Conservation (phyloP, 2,113 vertebrate species). For the Lota lota region DNA sequence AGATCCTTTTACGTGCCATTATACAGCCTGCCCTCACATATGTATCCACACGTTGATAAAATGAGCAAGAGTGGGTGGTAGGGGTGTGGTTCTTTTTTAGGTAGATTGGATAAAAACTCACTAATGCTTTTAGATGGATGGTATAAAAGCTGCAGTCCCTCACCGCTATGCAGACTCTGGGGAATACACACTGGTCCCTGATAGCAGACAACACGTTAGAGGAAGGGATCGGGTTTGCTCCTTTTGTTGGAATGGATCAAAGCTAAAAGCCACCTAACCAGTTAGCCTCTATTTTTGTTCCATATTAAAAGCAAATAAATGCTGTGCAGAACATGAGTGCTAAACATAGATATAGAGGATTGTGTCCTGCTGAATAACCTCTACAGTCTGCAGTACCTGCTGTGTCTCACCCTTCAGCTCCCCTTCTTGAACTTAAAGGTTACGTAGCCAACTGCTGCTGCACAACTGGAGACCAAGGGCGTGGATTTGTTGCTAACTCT, state of each 20-base stretch:
- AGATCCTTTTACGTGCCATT: conserved; percentile 47
- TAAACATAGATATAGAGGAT: conserved; percentile 25
- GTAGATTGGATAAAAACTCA: conserved; percentile 64
- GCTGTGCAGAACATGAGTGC: conserved; percentile 37
- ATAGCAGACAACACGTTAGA: conserved; percentile 60
- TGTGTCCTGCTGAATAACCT: conserved; percentile 2
- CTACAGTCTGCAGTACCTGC: no score
- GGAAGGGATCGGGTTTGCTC: conserved; percentile 55
- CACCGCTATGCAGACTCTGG: conserved; percentile 40
- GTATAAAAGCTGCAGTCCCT: conserved; percentile 61
- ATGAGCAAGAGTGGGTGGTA: conserved; percentile 25
- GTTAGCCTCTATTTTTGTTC: conserved; percentile 49
- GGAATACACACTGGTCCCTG: conserved; percentile 56
- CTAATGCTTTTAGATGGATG: conserved; percentile 62
- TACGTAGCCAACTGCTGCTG: conserved; percentile 2
- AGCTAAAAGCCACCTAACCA: conserved; percentile 62
- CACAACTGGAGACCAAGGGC: conserved; percentile 5
- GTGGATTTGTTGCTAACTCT: conserved; percentile 6
- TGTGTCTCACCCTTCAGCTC: not conserved
- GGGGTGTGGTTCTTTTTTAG: conserved; percentile 44
- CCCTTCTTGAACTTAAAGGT: not conserved
- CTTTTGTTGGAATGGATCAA: conserved; percentile 54
- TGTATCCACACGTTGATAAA: conserved; percentile 28
- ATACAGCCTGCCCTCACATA: conserved; percentile 30
- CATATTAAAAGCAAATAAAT: conserved; percentile 1